These are phyloP conservation scores for Patiria miniata DNA, from an alignment of 35 echinoderm and acorn worm genomes.

Conservation along the genomic window DNA sequence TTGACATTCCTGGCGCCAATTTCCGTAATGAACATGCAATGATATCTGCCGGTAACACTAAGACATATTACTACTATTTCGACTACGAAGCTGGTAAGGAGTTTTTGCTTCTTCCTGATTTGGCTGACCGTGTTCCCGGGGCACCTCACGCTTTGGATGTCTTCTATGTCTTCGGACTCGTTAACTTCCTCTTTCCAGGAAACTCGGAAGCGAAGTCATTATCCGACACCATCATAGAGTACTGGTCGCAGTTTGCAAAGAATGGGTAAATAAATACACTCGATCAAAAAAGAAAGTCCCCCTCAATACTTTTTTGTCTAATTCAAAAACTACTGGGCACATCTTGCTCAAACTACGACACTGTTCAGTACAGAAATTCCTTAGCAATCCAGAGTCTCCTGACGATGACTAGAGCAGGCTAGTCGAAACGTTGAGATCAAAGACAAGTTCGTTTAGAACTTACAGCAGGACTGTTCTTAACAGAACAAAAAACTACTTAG, in stretches of 20 bases:
- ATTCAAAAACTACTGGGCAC: too few species aligned
- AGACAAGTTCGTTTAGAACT: too few species aligned
- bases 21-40: not conserved
- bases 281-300: not conserved
- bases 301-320: too few species aligned
- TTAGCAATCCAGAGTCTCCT: too few species aligned
- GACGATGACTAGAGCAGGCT: too few species aligned
- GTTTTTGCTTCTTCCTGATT: not conserved
- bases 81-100: conserved; percentile 21
- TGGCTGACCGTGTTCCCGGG: conserved; percentile 4
- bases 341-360: too few species aligned
- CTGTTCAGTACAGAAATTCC: too few species aligned
- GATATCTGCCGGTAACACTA: not conserved
- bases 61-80: conserved; percentile 45
- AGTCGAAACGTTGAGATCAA: too few species aligned
- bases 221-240: not conserved
- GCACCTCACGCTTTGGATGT: conserved; percentile 19
- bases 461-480: too few species aligned
- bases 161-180: conserved; percentile 20
- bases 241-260: conserved; percentile 36
- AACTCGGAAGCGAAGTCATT: not conserved
- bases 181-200: not conserved
- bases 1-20: not conserved
- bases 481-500: too few species aligned
- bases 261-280: conserved; percentile 19